Evolutionary conservation across 2,888 invertebrate species (phyloP), one percentile per base, ranked within the genome.

Genomic region (Agrilus mali): DNA sequence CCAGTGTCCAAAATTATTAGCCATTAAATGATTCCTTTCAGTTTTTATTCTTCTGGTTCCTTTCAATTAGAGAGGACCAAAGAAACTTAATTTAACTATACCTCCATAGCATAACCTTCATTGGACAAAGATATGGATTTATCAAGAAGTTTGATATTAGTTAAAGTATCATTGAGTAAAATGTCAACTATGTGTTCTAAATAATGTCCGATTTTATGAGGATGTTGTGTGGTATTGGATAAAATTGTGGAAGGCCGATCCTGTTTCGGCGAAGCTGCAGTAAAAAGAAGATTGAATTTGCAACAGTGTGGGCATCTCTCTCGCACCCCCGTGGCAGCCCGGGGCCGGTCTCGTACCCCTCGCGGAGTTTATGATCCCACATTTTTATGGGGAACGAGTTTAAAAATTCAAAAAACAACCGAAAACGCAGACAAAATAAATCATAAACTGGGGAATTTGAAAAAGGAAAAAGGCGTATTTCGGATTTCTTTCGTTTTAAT

Each of bases 391-490:
- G 61, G 59, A 59, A 62, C 65, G 60, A 64, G 63, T 65, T 65
- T 62, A 63, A 63, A 65, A 63, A 64, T 64, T 63, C 61, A 65
- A 66, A 65, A 65, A 65, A 64, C 64, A 55, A 64, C 61, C 55
- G 63, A 62, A 64, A 64, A 63, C 60, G 60, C 64, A 65, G 65
- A 65, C 64, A 60, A 66, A 65, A 66, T 66, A 66, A 66, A 66
- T 66, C 66, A 66, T 66, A 65, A 62, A 62, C 59, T 56, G 51
- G 48, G 60, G 61, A 60, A 61, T 62, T 61, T 60, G 58, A 60
- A 60, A 62, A 62, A 60, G 59, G 59, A 59, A 59, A 57, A 61
- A 61, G 59, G 27, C 58, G 52, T 55, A 47, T 46, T 51, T 50
- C 46, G 48, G 50, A 54, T 55, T 59, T 58, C 57, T 55, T 54